Conservation (phyloP, 2,888 invertebrate genomes). For the Drosophila neutralis region DNA sequence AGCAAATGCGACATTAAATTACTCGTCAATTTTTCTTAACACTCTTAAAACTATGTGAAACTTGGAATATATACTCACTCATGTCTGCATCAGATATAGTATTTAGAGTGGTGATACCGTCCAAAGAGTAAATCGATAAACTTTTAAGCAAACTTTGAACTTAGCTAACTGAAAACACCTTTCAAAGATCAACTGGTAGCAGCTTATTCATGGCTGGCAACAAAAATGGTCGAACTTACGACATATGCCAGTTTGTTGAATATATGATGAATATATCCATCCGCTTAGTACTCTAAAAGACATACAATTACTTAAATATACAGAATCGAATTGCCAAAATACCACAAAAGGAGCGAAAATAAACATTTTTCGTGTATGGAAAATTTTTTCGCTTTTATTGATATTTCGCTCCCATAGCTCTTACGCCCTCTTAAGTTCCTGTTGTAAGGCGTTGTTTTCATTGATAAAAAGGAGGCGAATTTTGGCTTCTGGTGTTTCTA, state of each 20-base stretch:
- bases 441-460: slow-evolving; percentile 17
- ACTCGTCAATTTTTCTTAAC: neutral
- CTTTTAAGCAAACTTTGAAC: neutral
- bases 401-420: slow-evolving; percentile 27
- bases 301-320: slow-evolving; percentile 6
- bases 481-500: slow-evolving; percentile 13
- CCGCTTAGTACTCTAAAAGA: neutral
- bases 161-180: neutral
- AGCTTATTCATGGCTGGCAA: neutral
- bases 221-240: neutral
- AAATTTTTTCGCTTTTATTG: slow-evolving; percentile 44
- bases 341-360: slow-evolving; percentile 7
- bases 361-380: slow-evolving; percentile 25
- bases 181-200: neutral
- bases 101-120: neutral
- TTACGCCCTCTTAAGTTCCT: neutral
- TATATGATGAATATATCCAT: neutral
- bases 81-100: neutral
- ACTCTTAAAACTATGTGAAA: neutral
- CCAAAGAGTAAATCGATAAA: neutral
- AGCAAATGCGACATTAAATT: neutral
- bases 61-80: neutral
- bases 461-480: slow-evolving; percentile 38
- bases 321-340: slow-evolving; percentile 31
- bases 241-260: neutral